Base-by-base conservation (phyloP, 2,113 vertebrate species). In the Nesospiza acunhae region DNA sequence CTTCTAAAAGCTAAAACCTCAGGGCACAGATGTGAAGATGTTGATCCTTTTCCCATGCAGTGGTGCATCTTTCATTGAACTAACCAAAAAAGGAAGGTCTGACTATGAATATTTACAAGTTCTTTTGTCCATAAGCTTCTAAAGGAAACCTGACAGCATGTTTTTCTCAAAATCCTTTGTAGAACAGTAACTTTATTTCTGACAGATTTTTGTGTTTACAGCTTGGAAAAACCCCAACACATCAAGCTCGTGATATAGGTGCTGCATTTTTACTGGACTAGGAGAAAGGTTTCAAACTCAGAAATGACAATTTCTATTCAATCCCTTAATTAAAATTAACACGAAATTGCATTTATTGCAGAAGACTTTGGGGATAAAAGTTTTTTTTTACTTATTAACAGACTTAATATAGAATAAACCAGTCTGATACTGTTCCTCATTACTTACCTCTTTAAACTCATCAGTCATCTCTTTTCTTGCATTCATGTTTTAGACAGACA, bases 101-200 rank as follows among this genome's bases (percentile, higher is more conserved):
- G 30, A 76, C 53, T 44, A 75, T 46, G 66, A 91, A 79, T 91
- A 84, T 94, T 91, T 93, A 96, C 41, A 79, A 76, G 41, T 76
- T 49, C 50, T 82, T 95, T 93, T 82, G 91, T 82, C 74, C 37
- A 13, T 70, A 69, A 89, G 56, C 28, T 62, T 89, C 89, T 82
- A 58, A 87, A 84, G 81, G 82, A 94, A 95, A 76, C 41, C 13
- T 50, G 84, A 76, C 37, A 76, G 41, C 19, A 26, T 37, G 28
- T 89, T 92, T 89, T 75, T 77, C 55, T 63, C 10, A 5, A 91
- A 76, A 63, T 80, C 30, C 23, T 87, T 76, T 85, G 42, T 42
- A 74, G 66, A 94, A 73, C 4, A 15, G 23, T 37, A 31, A 28
- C 42, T 96, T 91, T 6, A 50, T 80, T 96, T 94, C 50, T 84